Evolutionary conservation across 2,113 vertebrate genomes (phyloP), one percentile per base, ranked within the genome.

Genomic region (Coreoperca whiteheadi): DNA sequence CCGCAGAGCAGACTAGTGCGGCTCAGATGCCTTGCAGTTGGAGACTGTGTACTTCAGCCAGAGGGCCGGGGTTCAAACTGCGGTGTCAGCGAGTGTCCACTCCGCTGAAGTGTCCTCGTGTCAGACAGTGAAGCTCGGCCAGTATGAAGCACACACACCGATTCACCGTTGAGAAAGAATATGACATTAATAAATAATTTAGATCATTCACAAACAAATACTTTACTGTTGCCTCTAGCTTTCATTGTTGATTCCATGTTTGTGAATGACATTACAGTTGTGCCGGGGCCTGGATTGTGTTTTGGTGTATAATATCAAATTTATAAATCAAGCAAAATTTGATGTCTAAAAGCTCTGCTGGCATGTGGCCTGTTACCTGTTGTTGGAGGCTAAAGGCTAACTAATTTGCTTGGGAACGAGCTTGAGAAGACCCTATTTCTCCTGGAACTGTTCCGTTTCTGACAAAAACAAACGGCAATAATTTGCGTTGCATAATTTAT

Each of bases 1-100:
- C 71, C 59, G 63, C 57, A 75, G 73, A 83, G 61, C 15, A 9
- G 63, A 37, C 46, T n/a, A 10, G 12, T 15, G 63, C 46, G 34
- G 68, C 61, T 66, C 46, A 11, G 37, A n/a, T 69, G 74, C 39
- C 37, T 28, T 5, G 50, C 7, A 21, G 59, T 77, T 43, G 70
- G 15, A 65, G 69, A 8, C 64, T 6, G 60, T 32, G 73, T 76
- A 77, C 77, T 86, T 83, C 83, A 59, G 61, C 39, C 25, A 3
- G 39, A 78, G 63, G 63, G 59, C 48, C 20, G 30, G 32, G 57
- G 60, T 63, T 74, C 71, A 15, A 76, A 68, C 76, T 72, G 77
- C 76, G 41, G 61, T 4, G 68, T 87, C 84, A 82, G 84, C 82
- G 34, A 74, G 54, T 59, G 72, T 80, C 75, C 57, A 25, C 67